Evolutionary conservation across 1,140 invertebrate genomes (phyloP).

Genomic region (Himalopsyche phryganea): DNA sequence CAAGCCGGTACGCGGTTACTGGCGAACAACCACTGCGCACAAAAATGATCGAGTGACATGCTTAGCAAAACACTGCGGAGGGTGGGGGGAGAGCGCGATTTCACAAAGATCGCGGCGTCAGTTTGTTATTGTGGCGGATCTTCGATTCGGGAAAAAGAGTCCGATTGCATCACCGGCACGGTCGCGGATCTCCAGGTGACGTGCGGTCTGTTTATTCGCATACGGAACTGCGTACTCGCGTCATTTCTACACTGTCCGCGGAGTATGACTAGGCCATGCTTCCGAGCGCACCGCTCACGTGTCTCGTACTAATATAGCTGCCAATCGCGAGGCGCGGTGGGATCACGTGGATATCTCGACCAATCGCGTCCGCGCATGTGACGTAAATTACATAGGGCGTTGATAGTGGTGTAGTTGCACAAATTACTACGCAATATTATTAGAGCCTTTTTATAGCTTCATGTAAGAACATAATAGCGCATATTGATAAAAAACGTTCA

Average conservation of each 20-base stretch:
- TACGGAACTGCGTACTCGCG: background rate
- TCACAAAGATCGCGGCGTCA: constrained; percentile 15
- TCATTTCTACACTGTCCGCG: constrained; percentile 1
- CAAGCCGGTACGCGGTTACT: constrained; percentile 4
- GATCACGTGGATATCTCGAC: constrained; percentile 36
- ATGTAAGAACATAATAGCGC: too few relatives aligned
- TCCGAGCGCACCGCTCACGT: constrained; percentile 46
- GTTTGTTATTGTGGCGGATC: background rate
- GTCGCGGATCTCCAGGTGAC: too few relatives aligned
- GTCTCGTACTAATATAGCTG: constrained; percentile 22
- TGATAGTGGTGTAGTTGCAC: constrained; percentile 20
- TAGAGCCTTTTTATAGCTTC: too few relatives aligned
- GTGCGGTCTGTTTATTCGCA: constrained; percentile 43
- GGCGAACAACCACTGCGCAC: constrained; percentile 24
- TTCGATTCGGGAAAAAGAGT: too few relatives aligned
- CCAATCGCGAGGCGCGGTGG: constrained; percentile 22
- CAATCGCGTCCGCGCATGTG: constrained; percentile 38
- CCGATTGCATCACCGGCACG: too few relatives aligned
- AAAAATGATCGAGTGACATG: constrained; percentile 24
- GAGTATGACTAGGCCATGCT: constrained; percentile 29
- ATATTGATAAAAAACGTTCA: too few relatives aligned
- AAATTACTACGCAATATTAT: too few relatives aligned
- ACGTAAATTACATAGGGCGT: constrained; percentile 31
- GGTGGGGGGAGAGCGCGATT: constrained; percentile 33
- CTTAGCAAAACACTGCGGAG: constrained; percentile 27